Base-by-base conservation (phyloP, 2,888 invertebrate species). In the Tryphoninae sp. region DNA sequence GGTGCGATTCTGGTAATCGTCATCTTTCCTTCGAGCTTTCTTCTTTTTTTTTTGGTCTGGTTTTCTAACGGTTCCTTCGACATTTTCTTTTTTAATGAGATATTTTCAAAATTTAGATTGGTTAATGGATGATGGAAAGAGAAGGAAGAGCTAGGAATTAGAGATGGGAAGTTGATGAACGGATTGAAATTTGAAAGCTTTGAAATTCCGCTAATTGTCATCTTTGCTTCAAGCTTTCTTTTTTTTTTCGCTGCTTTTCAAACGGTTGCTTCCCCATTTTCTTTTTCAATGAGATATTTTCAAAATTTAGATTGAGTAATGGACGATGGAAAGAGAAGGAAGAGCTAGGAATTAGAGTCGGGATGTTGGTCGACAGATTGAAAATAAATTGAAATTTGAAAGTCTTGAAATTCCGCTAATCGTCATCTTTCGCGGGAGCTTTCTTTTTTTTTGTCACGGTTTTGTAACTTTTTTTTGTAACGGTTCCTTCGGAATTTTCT, bases 1-100 rank as follows among this genome's bases (percentile, higher is more conserved):
- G 76, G 42, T 55, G 53, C 71, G 59, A 72, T 80, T 76, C 67
- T n/a, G 53, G 65, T 76, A 71, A 71, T 75, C 58, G 61, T 55
- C 64, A 51, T 16, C 45, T 45, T 19, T 13, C n/a, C 0, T 3
- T 51, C n/a, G 26, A 22, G 22, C 19, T 19, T 19, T 19, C 9
- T 40, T 69, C 9, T 40, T 69, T 22, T 16, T 72, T 61, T 73
- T 62, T 62, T 49, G 0, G 26, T 62, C 51, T 53, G 22, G 9
- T 13, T 64, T 22, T 7, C 26, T 53, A 22, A 13, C 6, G 26
- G 26, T 26, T 26, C 26, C 26, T 26, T 3, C 22, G n/a, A 7
- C 8, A 11, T 8, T 22, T 55, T 40, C 22, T 55, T 8, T 9
- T 22, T n/a, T 33, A 33, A 33, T 6, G 33, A 33, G 33, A 33